A percentile compares a stretch with the other conserved stretches of the same genome.
Conservation (phyloP, 2,888 invertebrate genomes). For the Aspidapion aeneum region DNA sequence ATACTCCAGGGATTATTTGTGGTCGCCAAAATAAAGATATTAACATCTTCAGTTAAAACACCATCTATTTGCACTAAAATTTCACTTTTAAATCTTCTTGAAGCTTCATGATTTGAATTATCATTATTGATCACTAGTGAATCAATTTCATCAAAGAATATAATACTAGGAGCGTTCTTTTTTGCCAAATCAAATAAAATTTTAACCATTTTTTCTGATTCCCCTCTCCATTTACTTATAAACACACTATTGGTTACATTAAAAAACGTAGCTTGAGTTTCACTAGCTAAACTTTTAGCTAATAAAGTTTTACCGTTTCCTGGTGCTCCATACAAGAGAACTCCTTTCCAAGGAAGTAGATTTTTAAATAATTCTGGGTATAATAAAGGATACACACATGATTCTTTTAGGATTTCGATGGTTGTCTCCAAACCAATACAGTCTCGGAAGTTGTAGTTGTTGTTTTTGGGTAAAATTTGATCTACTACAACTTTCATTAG, state of each 20-base stretch:
- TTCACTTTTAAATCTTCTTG: conserved; percentile 84
- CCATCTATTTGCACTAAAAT: conserved; percentile 86
- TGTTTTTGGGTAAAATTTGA: conserved; percentile 60
- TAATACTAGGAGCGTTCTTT: conserved; percentile 77
- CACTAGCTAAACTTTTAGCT: conserved; percentile 83
- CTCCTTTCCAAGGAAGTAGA: conserved; percentile 72
- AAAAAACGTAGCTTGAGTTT: conserved; percentile 79
- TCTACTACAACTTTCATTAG: conserved; percentile 63
- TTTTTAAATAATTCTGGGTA: conserved; percentile 70
- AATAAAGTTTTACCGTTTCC: conserved; percentile 83
- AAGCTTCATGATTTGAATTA: conserved; percentile 79
- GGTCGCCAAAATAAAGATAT: conserved; percentile 79
- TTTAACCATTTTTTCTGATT: conserved; percentile 90
- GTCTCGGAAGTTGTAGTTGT: conserved; percentile 75
- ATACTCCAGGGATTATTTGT: conserved; percentile 94
- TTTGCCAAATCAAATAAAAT: conserved; percentile 83
- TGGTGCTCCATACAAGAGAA: conserved; percentile 68
- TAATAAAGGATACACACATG: conserved; percentile 75
- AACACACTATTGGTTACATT: conserved; percentile 83
- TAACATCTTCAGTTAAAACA: conserved; percentile 55
- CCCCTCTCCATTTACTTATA: conserved; percentile 95
- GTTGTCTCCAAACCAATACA: conserved; percentile 73
- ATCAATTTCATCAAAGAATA: conserved; percentile 93
- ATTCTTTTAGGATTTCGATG: conserved; percentile 78
- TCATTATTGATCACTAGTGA: conserved; percentile 67